Evolutionary conservation across 2,888 invertebrate genomes (phyloP).

Genomic region (Cyclophora albipunctata): DNA sequence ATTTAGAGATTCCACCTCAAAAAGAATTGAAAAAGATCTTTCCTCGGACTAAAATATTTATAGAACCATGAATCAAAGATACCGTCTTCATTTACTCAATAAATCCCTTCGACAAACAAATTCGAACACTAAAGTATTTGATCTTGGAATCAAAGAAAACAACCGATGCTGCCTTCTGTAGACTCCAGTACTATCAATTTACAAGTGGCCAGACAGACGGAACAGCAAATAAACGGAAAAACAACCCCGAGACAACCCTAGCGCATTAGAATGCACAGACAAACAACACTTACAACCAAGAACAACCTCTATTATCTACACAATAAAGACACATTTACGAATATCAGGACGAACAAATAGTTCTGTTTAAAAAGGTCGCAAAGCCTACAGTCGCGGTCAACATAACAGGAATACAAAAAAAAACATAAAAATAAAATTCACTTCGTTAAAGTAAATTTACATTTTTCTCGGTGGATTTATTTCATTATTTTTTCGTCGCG

Average conservation of each 20-base stretch:
- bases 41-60: too few species aligned
- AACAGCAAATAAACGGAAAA: conserved; percentile 35
- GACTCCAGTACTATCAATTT: conserved; percentile 39
- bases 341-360: background rate
- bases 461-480: conserved; percentile 51
- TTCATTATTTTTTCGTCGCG: conserved; percentile 40
- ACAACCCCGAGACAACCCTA: conserved; percentile 26
- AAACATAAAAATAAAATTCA: conserved; percentile 51
- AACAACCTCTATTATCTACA: conserved; percentile 11
- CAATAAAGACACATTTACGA: conserved; percentile 13
- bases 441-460: conserved; percentile 66
- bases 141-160: conserved; percentile 21
- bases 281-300: conserved; percentile 12
- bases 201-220: conserved; percentile 32
- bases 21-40: too few species aligned
- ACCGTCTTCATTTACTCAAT: conserved; percentile 9
- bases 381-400: conserved; percentile 34
- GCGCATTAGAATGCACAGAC: conserved; percentile 26
- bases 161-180: conserved; percentile 11
- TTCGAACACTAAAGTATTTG: conserved; percentile 15
- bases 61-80: background rate
- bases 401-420: conserved; percentile 24
- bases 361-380: conserved; percentile 19
- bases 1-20: too few species aligned
- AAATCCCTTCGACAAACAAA: conserved; percentile 7